Base-by-base conservation (phyloP, 2,888 invertebrate species). In the Drosophila niveifrons region DNA sequence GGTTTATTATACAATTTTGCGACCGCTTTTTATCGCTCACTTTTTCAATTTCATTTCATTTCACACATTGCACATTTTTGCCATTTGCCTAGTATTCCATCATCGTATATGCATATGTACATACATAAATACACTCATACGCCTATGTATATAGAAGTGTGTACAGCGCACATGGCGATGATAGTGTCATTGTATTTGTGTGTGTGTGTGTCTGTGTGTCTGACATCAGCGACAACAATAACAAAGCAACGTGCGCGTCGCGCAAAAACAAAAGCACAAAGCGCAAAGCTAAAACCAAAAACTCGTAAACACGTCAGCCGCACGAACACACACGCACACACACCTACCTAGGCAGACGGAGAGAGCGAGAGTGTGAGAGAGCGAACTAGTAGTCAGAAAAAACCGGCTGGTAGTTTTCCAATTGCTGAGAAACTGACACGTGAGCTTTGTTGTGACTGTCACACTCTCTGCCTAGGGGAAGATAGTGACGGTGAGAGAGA, bases 221-320 rank as follows among this genome's bases (percentile, higher is more conserved):
- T 83, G 82, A 83, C 82, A 83, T 83, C 82, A 83, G 82, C 82
- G 84, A 83, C 79, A 87, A 87, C 82, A 83, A 83, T 83, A 87
- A 83, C 84, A 83, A 87, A 87, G 79, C 82, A 82, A 81, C 78
- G 82, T 87, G 87, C 82, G 69, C 71, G 48, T 65, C 72, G 46
- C 28, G 63, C 53, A 70, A 78, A 77, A 75, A 68, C 69, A 85
- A 73, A 73, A 79, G 67, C 65, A 41, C 46, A 73, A 67, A 61
- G 48, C n/a, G 23, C 28, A 67, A 65, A 63, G 62, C 59, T 67
- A 75, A 82, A 75, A 58, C 50, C 36, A 36, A 75, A 82, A 82
- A 87, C 84, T 66, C 73, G 82, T 84, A 87, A 87, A 83, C 87
- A 83, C 82, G 82, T 83, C 82, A 83, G 84, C 84, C 71, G 36